Conservation (phyloP, 2,113 vertebrate genomes). For the Recurvirostra avosetta region DNA sequence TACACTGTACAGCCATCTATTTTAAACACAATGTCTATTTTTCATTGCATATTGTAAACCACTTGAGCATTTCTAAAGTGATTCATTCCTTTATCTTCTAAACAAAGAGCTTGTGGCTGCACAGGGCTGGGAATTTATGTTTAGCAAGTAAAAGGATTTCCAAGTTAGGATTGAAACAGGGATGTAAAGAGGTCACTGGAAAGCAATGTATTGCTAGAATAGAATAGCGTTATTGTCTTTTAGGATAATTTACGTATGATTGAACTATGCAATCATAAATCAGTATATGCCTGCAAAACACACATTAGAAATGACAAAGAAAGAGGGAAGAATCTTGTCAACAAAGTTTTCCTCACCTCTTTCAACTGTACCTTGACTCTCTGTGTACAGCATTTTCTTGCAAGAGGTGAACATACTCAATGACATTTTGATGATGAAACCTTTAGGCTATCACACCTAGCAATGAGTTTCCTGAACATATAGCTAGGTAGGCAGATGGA, state of each 20-base stretch:
- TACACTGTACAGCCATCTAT: not conserved
- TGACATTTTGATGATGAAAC: not conserved
- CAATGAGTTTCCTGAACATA: not conserved
- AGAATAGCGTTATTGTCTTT: not conserved
- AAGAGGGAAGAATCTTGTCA: not conserved
- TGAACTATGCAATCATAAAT: not conserved
- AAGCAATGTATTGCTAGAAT: not conserved
- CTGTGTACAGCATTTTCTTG: not conserved
- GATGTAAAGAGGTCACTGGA: not conserved
- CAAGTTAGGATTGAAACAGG: not conserved
- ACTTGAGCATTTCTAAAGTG: conserved; percentile 38
- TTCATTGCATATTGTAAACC: conserved; percentile 49
- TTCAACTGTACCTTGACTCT: not conserved
- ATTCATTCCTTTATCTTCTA: conserved; percentile 60
- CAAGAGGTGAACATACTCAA: not conserved
- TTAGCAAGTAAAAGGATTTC: not conserved
- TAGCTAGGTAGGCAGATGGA: not conserved
- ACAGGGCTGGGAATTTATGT: not conserved
- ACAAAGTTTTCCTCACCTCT: not conserved
- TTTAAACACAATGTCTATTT: conserved; percentile 49
- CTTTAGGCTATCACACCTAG: not conserved
- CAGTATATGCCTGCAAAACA: not conserved
- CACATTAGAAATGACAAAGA: not conserved
- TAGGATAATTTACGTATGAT: not conserved
- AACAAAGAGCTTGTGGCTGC: conserved; percentile 29